Evolutionary conservation across 2,797 vertebrate genomes (phyloP), one percentile per base, ranked within the genome.

Genomic region (Oryzias dopingdopingensis): DNA sequence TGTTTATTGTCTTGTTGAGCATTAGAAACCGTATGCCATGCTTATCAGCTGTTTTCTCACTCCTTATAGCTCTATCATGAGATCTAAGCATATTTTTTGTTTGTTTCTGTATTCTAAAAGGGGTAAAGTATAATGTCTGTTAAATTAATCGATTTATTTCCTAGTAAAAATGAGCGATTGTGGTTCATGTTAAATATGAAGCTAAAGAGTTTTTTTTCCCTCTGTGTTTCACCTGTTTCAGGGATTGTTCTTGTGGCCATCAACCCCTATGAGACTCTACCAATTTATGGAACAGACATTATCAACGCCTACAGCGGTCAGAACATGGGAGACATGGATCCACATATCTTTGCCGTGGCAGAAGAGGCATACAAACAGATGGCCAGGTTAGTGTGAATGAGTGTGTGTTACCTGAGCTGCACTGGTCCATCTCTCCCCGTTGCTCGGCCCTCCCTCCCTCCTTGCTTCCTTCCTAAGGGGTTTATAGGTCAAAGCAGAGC

Each of bases 311-410:
- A 99, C 88, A 99, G 97, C 17, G 96, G 96, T 42, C 96, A 99
- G 86, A 98, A 98, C 61, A 99, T 98, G 96, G 97, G 97, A 13
- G 97, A 99, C 80, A 99, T 99, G 96, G 97, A 99, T 76, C 97
- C 97, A 4, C 97, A 99, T 76, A 99, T 99, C 86, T 99, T 99
- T 42, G 97, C 97, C 0, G 97, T 99, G 86, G 97, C 96, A 53
- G 96, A 99, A 64, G 97, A 99, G 77, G 95, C 97, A 1, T 99
- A 98, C 74, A 99, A 98, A 73, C 97, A 99, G 91, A 99, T 99
- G 97, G 97, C 96, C 86, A 97, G 97, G 97, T 99, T 72, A 74
- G 94, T 91, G 56, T 65, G 52, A 57, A 43, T 53, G 37, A 52
- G 59, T 74, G 95, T 67, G 47, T 69, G 85, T 75, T 72, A 83